These are phyloP conservation scores for Rhynchotus rufescens DNA, from an alignment of 2,797 vertebrate genomes.

Conservation along the genomic window DNA sequence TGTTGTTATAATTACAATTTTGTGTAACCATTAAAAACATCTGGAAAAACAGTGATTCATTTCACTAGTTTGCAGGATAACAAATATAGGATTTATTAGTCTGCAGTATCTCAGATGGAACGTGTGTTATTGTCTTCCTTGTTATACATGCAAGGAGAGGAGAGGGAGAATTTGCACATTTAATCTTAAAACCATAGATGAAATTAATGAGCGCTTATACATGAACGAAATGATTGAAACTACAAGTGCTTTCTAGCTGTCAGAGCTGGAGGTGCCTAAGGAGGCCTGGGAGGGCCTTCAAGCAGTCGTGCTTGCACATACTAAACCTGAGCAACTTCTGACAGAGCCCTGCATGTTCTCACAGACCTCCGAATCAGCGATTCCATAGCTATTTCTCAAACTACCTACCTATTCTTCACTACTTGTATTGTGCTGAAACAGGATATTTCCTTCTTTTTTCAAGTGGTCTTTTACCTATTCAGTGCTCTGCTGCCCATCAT, in stretches of 20 bases:
- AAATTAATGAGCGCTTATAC: background rate
- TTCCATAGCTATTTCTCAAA: background rate
- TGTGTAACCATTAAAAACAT: background rate
- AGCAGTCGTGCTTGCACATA: background rate
- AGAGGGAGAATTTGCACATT: background rate
- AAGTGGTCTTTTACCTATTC: background rate
- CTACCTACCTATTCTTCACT: background rate
- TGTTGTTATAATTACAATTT: background rate
- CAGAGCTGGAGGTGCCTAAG: background rate
- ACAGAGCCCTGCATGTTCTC: background rate
- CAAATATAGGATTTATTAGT: background rate
- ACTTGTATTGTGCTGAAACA: background rate
- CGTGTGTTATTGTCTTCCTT: background rate
- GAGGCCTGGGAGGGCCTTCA: background rate
- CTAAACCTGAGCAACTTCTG: background rate
- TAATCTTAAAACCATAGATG: background rate
- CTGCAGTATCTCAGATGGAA: background rate
- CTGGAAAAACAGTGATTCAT: background rate
- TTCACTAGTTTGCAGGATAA: accelerated
- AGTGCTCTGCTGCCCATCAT: background rate
- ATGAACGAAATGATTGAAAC: background rate
- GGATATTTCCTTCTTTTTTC: background rate
- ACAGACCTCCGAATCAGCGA: background rate
- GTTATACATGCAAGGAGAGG: accelerated
- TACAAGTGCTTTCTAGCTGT: background rate